Base-by-base conservation (phyloP, 2,888 invertebrate species). In the Cosmorhoe ocellata region DNA sequence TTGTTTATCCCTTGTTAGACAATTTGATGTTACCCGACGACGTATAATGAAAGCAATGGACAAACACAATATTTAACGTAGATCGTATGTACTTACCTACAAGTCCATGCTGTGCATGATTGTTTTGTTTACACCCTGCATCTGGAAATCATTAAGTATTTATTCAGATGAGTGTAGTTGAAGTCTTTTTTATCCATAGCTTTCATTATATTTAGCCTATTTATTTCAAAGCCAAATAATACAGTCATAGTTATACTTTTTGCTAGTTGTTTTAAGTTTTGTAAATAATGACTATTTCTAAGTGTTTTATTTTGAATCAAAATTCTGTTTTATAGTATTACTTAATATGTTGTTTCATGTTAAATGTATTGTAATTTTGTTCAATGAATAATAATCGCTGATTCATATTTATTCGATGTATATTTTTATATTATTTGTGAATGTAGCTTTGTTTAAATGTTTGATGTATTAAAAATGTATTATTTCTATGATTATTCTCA, bases 221-320 rank as follows among this genome's bases (percentile, higher is more conserved):
- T 89, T 87, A 89, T 90, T 87, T 84, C 81, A 86, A 89, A 89
- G 84, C 90, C 90, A 90, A 90, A 90, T 88, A 90, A 82, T 87
- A 89, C 84, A 90, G 89, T 90, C 90, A 90, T 90, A 90, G 82
- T 79, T 76, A 76, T 78, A 78, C 66, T 77, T 78, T 85, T 84
- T 84, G 76, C 82, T 84, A 86, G 81, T 69, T 79, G 66, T 61
- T 52, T 79, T 85, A 85, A 81, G 83, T 86, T 85, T 68, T 89
- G 89, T 89, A 89, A 82, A 89, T 89, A 89, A 72, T 75, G 49
- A 73, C 69, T 67, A 69, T 71, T 64, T 73, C 72, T 86, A 84
- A 84, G 84, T 82, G 84, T 83, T 87, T 86, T 83, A 79, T 72
- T 77, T 82, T 77, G 78, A 76, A 76, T 74, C 76, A 67, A 71